Evolutionary conservation across 2,797 vertebrate genomes (phyloP).

Genomic region (Varecia variegata): DNA sequence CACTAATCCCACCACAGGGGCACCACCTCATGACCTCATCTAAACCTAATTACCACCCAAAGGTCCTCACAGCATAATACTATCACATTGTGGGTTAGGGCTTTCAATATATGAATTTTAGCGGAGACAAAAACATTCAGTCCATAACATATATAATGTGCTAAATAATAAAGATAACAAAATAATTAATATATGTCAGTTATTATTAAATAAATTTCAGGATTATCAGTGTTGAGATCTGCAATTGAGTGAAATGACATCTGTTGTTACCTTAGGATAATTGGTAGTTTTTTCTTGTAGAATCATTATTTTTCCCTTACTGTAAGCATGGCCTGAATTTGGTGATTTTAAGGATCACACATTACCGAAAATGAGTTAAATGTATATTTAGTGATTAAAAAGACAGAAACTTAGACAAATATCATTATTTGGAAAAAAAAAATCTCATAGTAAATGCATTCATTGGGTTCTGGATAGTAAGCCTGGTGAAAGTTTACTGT

Average conservation of each 20-base stretch:
- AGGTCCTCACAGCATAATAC: background rate
- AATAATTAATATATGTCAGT: background rate
- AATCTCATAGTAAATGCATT: constrained; percentile 5
- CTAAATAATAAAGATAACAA: constrained; percentile 25
- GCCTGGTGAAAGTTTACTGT: background rate
- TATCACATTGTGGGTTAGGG: background rate
- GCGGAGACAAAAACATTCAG: background rate
- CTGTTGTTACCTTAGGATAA: background rate
- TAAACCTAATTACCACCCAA: background rate
- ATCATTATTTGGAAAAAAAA: background rate
- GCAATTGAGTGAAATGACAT: background rate
- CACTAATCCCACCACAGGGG: background rate
- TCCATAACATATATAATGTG: background rate
- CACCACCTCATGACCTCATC: background rate
- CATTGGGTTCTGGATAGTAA: background rate
- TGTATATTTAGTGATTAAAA: background rate
- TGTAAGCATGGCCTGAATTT: background rate
- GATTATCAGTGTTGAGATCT: background rate
- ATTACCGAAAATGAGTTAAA: constrained; percentile 10
- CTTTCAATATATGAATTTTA: background rate
- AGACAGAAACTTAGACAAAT: background rate
- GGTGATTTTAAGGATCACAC: background rate
- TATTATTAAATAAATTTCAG: constrained; percentile 16
- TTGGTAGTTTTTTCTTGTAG: background rate
- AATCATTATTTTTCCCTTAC: background rate